Evolutionary conservation across 2,797 vertebrate species (phyloP).

Genomic region (Notolepis coatsorum): DNA sequence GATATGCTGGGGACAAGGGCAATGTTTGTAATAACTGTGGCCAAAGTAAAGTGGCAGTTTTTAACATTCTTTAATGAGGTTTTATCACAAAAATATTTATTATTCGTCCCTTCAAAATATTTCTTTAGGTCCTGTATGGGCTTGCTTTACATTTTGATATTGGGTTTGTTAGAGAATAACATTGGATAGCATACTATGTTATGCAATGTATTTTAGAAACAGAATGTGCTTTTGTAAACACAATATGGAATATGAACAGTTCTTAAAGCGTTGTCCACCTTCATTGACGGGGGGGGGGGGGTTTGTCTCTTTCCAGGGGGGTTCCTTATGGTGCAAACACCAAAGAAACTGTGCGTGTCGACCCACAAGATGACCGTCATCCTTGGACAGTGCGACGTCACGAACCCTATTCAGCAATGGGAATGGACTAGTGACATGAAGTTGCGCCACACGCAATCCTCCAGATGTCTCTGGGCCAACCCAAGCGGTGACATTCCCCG

Average conservation of each 20-base stretch:
- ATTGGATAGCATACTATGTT: no score
- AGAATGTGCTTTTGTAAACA: no score
- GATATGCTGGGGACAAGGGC: no score
- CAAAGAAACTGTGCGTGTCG: conserved; percentile 80
- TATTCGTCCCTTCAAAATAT: no score
- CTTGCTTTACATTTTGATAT: no score
- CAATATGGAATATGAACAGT: no score
- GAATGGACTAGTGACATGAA: conserved; percentile 79
- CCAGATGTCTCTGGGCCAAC: conserved; percentile 80
- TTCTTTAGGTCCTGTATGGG: no score
- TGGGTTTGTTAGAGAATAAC: no score
- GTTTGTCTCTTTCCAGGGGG: conserved; percentile 77
- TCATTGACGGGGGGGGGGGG: no score
- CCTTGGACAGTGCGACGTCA: conserved; percentile 79
- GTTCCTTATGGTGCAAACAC: conserved; percentile 86
- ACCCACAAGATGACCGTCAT: conserved; percentile 55
- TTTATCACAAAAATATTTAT: no score
- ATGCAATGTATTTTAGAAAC: no score
- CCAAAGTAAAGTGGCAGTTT: not conserved
- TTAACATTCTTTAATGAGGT: not conserved
- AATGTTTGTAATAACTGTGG: not conserved
- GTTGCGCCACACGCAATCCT: conserved; percentile 77
- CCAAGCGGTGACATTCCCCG: conserved; percentile 57
- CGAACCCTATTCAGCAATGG: conserved; percentile 83
- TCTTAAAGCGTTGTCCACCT: no score